phyloP scores from a whole-genome alignment of 2,888 invertebrate species.

The Brachynemurus nebulosus region DNA sequence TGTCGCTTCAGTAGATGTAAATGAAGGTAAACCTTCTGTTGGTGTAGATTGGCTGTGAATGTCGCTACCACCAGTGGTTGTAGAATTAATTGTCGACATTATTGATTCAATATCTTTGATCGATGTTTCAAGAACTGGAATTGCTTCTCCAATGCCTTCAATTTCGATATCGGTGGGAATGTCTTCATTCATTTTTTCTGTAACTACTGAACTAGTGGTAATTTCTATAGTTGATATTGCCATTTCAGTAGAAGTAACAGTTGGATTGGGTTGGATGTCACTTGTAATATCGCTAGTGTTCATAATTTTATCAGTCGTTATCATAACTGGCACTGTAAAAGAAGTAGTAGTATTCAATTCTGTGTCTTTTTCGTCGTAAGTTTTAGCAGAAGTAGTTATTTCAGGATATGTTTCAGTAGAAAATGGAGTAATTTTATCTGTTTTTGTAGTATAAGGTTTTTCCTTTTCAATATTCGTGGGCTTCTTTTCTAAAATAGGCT shows the following conservation, averaged over 20 bases:
- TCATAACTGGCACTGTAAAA: background rate
- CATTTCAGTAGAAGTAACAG: conserved; percentile 2
- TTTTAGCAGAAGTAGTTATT: too few species aligned
- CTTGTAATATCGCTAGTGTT: too few species aligned
- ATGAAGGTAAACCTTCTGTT: conserved; percentile 30
- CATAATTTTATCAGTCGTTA: background rate
- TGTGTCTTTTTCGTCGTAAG: background rate
- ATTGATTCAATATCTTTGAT: conserved; percentile 27
- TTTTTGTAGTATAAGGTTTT: background rate
- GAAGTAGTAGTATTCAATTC: background rate
- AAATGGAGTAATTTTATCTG: background rate
- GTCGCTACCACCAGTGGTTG: conserved; percentile 1
- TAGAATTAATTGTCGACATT: conserved; percentile 17
- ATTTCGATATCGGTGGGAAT: background rate
- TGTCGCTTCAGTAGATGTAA: conserved; percentile 12
- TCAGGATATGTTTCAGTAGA: too few species aligned
- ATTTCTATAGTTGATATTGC: conserved; percentile 5
- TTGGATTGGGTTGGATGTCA: background rate
- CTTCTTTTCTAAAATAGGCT: background rate
- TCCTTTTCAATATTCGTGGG: background rate
- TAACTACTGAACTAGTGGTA: background rate
- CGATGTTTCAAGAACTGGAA: conserved; percentile 31
- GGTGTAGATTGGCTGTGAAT: conserved; percentile 23
- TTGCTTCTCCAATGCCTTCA: conserved; percentile 21
- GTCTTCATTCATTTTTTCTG: background rate